phyloP scores from a whole-genome alignment of 2,888 invertebrate species.

The Calameuta pallipes region DNA sequence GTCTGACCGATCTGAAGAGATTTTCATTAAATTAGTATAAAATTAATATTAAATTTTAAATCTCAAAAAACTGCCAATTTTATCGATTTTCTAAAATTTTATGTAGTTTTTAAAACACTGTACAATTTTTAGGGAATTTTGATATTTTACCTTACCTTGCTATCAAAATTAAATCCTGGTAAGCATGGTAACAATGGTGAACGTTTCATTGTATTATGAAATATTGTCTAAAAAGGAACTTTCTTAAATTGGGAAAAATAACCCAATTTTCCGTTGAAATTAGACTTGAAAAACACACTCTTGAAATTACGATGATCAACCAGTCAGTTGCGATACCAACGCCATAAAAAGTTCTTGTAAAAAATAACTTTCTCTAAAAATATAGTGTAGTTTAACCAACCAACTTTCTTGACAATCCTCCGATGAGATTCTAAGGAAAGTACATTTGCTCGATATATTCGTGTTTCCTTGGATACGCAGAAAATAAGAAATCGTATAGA shows the following conservation, averaged over 20 bases:
- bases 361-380: conserved; percentile 9
- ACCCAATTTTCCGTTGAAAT: too few species aligned
- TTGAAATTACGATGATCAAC: too few species aligned
- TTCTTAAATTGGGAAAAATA: too few species aligned
- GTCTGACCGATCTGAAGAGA: conserved; percentile 72
- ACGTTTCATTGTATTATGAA: conserved; percentile 66
- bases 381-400: neutral
- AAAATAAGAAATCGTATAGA: neutral
- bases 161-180: conserved; percentile 78
- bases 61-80: too few species aligned
- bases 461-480: neutral
- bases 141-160: conserved; percentile 70
- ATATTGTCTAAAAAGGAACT: neutral
- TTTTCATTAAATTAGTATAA: conserved; percentile 11
- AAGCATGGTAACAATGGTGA: conserved; percentile 78
- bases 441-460: neutral
- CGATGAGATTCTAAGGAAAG: neutral
- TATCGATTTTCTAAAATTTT: too few species aligned
- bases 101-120: neutral
- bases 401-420: neutral
- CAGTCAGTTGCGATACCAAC: neutral
- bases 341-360: too few species aligned
- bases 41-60: neutral
- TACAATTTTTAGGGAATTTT: neutral
- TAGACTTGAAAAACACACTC: too few species aligned